Base-by-base conservation (phyloP, 2,113 vertebrate species). In the Oreocharis arfaki region DNA sequence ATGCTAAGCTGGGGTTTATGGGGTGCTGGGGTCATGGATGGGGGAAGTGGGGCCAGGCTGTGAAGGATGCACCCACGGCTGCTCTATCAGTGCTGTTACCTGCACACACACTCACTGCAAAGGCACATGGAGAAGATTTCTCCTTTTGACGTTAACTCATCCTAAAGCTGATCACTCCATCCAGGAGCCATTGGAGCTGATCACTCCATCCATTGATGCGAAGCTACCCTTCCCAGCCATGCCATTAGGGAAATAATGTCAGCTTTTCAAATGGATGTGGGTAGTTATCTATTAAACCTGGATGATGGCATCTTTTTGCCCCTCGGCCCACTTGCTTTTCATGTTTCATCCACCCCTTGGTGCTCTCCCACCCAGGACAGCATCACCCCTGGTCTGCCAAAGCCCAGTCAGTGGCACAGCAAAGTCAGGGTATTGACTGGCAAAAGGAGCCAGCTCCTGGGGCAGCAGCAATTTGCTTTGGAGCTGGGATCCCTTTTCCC, bases 21-120 rank as follows among this genome's bases (percentile, higher is more conserved):
- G 55, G 22, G 8, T 84, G 53, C 68, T 64, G 53, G 16, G 16
- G 20, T 9, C 10, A 6, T 1, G 22, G 61, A 2, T 16, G 7
- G 42, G 30, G 39, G 24, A 32, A 46, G 17, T 0, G 33, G 21
- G 19, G 47, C 27, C 57, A 39, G 33, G 67, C 32, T 59, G 56
- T 2, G 9, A 39, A 20, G 19, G 57, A 57, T 2, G 1, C 23
- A 41, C 11, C n/a, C 9, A 2, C 1, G 7, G 27, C n/a, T 24
- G 15, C 26, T 13, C 23, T 10, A 4, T 4, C 1, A 1, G 1
- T 27, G 56, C 13, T 0, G 0, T 6, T 17, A 57, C 32, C 55
- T 35, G 24, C 44, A 77, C 21, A 3, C 1, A 11, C 13, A 17
- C 33, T 20, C n/a, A 2, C n/a, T 37, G 50, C 46, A 52, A 27